Conservation (phyloP, 2,797 vertebrate genomes). For the Schizothorax lantsangensis region DNA sequence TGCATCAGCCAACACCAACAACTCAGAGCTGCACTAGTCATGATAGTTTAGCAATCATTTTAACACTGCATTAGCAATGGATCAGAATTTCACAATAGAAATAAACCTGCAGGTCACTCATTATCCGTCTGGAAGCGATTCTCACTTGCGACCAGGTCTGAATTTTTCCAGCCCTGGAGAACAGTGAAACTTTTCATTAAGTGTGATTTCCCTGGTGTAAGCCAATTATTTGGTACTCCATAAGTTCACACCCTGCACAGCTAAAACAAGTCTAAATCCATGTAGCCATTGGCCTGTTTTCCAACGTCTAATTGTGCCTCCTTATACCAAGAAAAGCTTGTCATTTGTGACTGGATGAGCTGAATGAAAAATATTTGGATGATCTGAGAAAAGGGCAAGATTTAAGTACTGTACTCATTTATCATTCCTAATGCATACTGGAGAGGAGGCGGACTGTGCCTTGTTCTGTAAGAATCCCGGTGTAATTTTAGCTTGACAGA, state of each 20-base stretch:
- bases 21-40: constrained; percentile 39
- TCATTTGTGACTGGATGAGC: constrained; percentile 39
- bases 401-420: constrained; percentile 52
- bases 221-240: constrained; percentile 48
- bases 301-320: constrained; percentile 43
- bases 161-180: constrained; percentile 65
- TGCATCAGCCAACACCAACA: constrained; percentile 49
- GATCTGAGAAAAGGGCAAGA: constrained; percentile 39
- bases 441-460: not conserved
- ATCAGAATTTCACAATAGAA: constrained; percentile 67
- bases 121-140: constrained; percentile 68
- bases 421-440: constrained; percentile 37
- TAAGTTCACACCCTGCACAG: constrained; percentile 33
- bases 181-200: constrained; percentile 73
- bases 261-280: constrained; percentile 31
- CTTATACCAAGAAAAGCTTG: constrained; percentile 26
- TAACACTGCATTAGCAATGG: constrained; percentile 63
- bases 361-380: constrained; percentile 54
- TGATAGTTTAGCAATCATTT: constrained; percentile 61
- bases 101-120: constrained; percentile 61
- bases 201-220: constrained; percentile 55
- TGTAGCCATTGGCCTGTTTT: constrained; percentile 31
- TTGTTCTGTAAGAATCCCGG: constrained; percentile 22
- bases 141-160: constrained; percentile 63
- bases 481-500: constrained; percentile 47